phyloP scores from a whole-genome alignment of 2,888 invertebrate species.

The Heliconius sara region DNA sequence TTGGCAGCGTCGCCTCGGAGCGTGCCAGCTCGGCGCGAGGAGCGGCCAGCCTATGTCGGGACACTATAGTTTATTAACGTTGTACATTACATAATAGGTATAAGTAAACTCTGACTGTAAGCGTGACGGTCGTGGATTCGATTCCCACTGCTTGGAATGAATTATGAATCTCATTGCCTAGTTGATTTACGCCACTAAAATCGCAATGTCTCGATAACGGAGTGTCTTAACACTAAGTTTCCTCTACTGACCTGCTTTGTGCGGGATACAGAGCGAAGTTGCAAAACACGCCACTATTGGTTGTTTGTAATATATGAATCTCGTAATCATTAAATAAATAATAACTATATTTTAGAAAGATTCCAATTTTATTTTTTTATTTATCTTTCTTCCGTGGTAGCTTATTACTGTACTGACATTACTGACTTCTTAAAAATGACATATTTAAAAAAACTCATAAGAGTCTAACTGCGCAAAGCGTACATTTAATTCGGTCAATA shows the following conservation, averaged over 20 bases:
- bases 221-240: no score
- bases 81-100: background rate
- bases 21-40: conserved; percentile 19
- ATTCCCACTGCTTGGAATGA: background rate
- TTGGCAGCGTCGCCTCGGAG: conserved; percentile 30
- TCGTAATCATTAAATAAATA: background rate
- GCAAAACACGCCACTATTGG: no score
- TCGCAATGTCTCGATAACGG: no score
- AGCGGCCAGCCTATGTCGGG: conserved; percentile 22
- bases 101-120: background rate
- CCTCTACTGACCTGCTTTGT: no score
- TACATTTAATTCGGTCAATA: background rate
- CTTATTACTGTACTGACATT: background rate
- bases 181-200: no score
- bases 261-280: no score
- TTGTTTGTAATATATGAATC: no score
- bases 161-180: background rate
- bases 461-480: background rate
- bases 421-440: background rate
- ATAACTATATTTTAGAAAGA: background rate
- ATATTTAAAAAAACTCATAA: background rate
- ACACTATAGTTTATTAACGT: conserved; percentile 8
- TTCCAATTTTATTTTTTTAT: background rate
- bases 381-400: background rate
- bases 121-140: background rate